A percentile compares a stretch with the other conserved stretches of the same genome.
Evolutionary conservation across 2,888 invertebrate species (phyloP).

Genomic region (Luperina testacea): DNA sequence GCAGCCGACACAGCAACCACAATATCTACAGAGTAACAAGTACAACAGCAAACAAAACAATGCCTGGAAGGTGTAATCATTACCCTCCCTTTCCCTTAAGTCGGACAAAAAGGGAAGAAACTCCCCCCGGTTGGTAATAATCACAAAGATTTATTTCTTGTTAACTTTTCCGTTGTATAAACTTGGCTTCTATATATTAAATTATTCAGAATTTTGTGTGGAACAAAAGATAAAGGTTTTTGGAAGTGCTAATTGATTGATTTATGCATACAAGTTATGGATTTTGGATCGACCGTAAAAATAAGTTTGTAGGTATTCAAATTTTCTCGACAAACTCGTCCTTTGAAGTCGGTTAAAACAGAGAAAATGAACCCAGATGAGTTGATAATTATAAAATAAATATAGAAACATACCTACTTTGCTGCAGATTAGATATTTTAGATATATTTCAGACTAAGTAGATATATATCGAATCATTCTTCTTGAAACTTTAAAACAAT

Average conservation of each 20-base stretch:
- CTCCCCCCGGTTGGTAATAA: slow-evolving; percentile 72
- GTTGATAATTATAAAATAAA: too few species aligned
- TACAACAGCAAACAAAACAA: slow-evolving; percentile 56
- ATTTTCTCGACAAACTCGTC: not conserved
- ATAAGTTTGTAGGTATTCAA: not conserved
- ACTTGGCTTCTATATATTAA: slow-evolving; percentile 84
- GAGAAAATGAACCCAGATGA: not conserved
- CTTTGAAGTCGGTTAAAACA: too few species aligned
- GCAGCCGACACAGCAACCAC: slow-evolving; percentile 44
- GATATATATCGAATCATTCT: not conserved
- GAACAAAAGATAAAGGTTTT: slow-evolving; percentile 74
- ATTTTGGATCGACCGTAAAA: not conserved
- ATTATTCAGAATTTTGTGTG: slow-evolving; percentile 82
- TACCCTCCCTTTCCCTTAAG: slow-evolving; percentile 51
- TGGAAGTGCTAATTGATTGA: slow-evolving; percentile 82
- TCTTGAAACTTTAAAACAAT: not conserved
- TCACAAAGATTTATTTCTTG: slow-evolving; percentile 80
- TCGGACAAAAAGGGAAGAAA: slow-evolving; percentile 59
- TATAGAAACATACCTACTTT: not conserved
- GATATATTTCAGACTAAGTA: not conserved
- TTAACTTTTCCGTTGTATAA: slow-evolving; percentile 80
- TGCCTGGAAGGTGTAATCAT: slow-evolving; percentile 57
- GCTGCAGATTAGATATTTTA: too few species aligned
- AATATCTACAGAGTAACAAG: slow-evolving; percentile 53
- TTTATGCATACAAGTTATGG: not conserved